Evolutionary conservation across 2,888 invertebrate species (phyloP).

Genomic region (Diarsia brunnea): DNA sequence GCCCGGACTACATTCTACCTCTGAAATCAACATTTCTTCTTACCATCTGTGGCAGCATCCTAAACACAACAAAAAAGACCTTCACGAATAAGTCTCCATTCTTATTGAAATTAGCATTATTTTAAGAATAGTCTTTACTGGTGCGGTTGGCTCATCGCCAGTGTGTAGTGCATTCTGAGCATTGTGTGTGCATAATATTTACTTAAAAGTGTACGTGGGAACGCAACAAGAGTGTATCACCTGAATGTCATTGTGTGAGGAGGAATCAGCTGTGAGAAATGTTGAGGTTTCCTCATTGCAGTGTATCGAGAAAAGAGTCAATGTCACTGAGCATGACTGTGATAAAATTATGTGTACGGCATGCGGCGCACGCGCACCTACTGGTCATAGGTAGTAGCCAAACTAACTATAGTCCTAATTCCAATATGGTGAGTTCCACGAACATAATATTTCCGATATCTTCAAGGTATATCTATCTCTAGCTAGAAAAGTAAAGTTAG

Average conservation of each 20-base stretch:
- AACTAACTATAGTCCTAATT: too few species aligned
- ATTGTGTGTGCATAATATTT: constrained; percentile 43
- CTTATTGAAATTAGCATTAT: constrained; percentile 21
- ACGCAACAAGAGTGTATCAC: constrained; percentile 15
- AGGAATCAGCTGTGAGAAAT: constrained; percentile 48
- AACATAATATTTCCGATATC: not conserved
- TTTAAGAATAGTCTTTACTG: constrained; percentile 20
- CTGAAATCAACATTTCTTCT: not conserved
- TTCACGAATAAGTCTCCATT: constrained; percentile 4
- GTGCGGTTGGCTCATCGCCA: constrained; percentile 24
- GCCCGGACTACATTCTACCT: not conserved
- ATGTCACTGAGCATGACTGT: not conserved
- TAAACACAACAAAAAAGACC: not conserved
- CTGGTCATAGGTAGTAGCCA: too few species aligned
- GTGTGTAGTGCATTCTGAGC: constrained; percentile 1
- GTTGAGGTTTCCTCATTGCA: not conserved
- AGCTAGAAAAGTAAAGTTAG: not conserved
- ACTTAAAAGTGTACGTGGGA: constrained; percentile 28
- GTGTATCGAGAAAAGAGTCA: not conserved
- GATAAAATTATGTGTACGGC: not conserved
- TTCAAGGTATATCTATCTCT: not conserved
- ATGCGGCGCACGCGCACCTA: too few species aligned
- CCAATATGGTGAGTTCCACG: not conserved
- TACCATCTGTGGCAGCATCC: not conserved
- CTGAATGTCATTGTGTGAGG: constrained; percentile 2